These are phyloP conservation scores for Phortica magna DNA, from an alignment of 2,888 invertebrate species.

Conservation along the genomic window DNA sequence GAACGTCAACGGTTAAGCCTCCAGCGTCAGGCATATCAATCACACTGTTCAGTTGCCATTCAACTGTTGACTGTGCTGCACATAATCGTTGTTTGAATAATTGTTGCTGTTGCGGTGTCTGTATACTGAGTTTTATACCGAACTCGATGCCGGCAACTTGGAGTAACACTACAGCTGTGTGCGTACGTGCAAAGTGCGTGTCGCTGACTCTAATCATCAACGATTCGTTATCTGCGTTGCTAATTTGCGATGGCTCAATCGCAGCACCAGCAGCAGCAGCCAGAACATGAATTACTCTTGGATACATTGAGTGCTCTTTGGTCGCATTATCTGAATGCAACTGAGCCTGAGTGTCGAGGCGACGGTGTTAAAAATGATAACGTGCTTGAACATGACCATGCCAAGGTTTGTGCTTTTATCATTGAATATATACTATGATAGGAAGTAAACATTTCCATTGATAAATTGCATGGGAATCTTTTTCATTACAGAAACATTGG, in stretches of 20 bases:
- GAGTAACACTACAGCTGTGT: not conserved
- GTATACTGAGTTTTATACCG: not conserved
- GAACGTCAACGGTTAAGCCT: not conserved
- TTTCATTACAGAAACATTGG: slow-evolving; percentile 67
- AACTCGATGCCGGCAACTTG: not conserved
- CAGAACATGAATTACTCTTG: slow-evolving; percentile 60
- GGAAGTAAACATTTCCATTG: slow-evolving; percentile 10
- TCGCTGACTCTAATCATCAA: not conserved
- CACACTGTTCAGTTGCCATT: not conserved
- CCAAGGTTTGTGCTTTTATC: slow-evolving; percentile 61
- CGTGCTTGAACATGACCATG: slow-evolving; percentile 53
- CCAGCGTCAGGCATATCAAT: not conserved
- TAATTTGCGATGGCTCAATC: slow-evolving; percentile 54
- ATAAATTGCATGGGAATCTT: slow-evolving; percentile 1
- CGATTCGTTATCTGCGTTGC: slow-evolving; percentile 43
- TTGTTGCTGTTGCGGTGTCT: not conserved
- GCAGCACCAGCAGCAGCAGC: slow-evolving; percentile 43
- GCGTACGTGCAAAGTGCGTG: slow-evolving; percentile 1
- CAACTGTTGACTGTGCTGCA: not conserved
- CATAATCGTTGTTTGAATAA: not conserved
- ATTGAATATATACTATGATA: not conserved
- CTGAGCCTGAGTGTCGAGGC: slow-evolving; percentile 48
- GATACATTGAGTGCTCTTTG: slow-evolving; percentile 70
- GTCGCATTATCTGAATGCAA: slow-evolving; percentile 67
- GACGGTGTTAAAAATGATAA: not conserved